These are phyloP conservation scores for Megatriorchis doriae DNA, from an alignment of 2,113 vertebrate genomes.

Conservation along the genomic window DNA sequence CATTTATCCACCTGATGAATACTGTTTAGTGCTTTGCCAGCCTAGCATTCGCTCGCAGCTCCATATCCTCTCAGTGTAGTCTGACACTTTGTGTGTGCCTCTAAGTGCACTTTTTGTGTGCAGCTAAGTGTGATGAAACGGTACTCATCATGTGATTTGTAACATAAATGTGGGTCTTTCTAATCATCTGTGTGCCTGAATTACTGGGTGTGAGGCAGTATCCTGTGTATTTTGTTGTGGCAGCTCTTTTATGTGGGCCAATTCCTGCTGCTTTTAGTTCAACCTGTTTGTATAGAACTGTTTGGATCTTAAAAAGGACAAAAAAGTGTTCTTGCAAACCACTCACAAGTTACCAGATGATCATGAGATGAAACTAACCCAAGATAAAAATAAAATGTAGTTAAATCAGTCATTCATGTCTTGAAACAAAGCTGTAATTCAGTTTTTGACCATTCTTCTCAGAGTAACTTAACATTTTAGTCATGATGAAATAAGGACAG, in stretches of 20 bases:
- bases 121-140: not conserved
- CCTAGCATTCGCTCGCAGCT: not conserved
- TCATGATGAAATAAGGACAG: not conserved
- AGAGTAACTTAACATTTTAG: not conserved
- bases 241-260: not conserved
- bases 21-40: not conserved
- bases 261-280: not conserved
- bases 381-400: not conserved
- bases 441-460: constrained; percentile 14
- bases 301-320: not conserved
- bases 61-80: not conserved
- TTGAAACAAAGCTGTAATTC: not conserved
- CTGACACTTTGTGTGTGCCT: not conserved
- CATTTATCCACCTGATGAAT: not conserved
- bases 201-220: not conserved
- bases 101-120: not conserved
- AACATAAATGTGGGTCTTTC: not conserved
- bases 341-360: not conserved
- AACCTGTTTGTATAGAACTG: not conserved
- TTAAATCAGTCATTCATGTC: not conserved
- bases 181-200: not conserved
- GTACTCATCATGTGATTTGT: not conserved
- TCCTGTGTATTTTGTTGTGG: not conserved
- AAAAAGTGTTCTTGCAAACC: not conserved
- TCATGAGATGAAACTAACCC: not conserved